Conservation (phyloP, 2,797 vertebrate species). For the Microcaecilia unicolor region DNA sequence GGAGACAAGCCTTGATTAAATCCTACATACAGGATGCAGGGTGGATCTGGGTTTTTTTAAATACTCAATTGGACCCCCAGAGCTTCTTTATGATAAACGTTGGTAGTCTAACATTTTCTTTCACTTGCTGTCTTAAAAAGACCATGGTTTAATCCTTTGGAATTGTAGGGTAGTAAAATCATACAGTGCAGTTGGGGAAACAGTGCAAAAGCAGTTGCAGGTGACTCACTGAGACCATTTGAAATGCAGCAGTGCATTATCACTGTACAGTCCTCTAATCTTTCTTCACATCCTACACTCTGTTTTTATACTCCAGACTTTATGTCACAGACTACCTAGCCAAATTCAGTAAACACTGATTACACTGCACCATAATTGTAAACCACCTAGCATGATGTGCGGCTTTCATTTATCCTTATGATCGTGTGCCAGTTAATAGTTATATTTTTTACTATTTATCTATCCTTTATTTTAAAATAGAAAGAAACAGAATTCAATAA, state of each 20-base stretch:
- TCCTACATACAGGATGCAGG: neutral
- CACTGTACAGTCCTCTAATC: neutral
- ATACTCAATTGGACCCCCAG: neutral
- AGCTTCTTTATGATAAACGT: neutral
- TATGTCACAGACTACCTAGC: neutral
- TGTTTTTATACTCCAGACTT: neutral
- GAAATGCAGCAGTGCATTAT: neutral
- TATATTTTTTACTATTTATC: too few relatives aligned
- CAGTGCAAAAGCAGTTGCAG: neutral
- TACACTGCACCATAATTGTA: conserved; percentile 21
- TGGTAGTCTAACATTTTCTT: neutral
- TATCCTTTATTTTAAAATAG: too few relatives aligned
- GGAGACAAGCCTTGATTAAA: too few relatives aligned
- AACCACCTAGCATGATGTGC: conserved; percentile 7
- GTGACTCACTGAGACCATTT: neutral
- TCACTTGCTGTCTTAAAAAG: neutral
- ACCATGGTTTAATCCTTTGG: neutral
- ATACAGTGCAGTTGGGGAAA: neutral
- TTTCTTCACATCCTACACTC: conserved; percentile 10
- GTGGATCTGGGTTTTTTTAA: neutral
- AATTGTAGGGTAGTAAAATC: neutral
- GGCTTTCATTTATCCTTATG: conserved; percentile 11
- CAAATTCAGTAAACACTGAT: conserved; percentile 18
- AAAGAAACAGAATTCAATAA: too few relatives aligned
- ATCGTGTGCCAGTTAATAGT: too few relatives aligned